Evolutionary conservation across 1,140 invertebrate species (phyloP), one percentile per base, ranked within the genome.

Genomic region (Drosophila takahashii): DNA sequence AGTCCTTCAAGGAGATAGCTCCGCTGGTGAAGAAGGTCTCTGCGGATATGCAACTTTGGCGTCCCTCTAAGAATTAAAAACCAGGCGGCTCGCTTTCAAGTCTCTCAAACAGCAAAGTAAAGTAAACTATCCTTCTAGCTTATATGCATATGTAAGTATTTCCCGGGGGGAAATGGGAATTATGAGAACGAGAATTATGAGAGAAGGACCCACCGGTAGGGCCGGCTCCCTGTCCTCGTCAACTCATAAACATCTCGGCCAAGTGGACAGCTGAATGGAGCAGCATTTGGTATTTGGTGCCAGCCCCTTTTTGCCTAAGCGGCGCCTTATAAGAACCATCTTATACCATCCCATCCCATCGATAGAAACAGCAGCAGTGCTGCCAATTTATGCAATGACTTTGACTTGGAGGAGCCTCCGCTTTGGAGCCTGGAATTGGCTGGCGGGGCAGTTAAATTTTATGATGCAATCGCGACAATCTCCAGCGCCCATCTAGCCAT

Each of bases 1-100:
- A 96, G 3, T 94, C 95, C 39, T 98, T 98, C 78, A 95, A 95
- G 70, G 92, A 94, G 56, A 92, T 97, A 13, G 94, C 95, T 18
- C 93, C 93, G 71, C 77, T 97, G 0, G 93, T 97, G 26, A 94
- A 93, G 77, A 92, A 93, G 7, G 92, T 95, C 1, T 94, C 95
- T 1, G 91, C 94, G 0, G 94, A 95, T 69, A 26, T 84, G 59
- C 39, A 75, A 7, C 27, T 90, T 6, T 78, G 70, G 73, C 56
- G 32, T 8, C 52, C 95, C 77, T 94, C 94, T 60, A 62, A n/a
- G 32, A 77, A 62, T 39, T 64, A 41, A 45, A 45, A 9, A 8
- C 16, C 51, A n/a, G 36, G 73, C 81, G 81, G 81, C 57, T 27
- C 18, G 15, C 29, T 85, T 85, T 86, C 34, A 81, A 70, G 69